These are phyloP conservation scores for Thermophis baileyi DNA, from an alignment of 2,113 vertebrate species.

Conservation along the genomic window DNA sequence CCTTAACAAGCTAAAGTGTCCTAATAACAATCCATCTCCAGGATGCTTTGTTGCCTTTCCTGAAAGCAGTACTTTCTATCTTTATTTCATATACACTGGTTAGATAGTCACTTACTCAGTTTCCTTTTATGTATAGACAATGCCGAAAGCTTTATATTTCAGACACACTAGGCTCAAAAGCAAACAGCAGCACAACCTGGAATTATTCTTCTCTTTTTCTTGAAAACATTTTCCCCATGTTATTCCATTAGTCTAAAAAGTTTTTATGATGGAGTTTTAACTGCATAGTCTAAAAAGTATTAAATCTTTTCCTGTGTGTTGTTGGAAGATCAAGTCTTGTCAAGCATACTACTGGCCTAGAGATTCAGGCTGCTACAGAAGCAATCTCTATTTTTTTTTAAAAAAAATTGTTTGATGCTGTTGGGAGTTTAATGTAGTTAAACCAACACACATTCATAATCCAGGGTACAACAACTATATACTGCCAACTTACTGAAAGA, in stretches of 20 bases:
- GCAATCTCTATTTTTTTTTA: too few species aligned
- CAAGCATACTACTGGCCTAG: background rate
- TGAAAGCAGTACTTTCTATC: background rate
- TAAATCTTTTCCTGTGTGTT: background rate
- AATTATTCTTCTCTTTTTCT: background rate
- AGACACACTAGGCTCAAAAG: background rate
- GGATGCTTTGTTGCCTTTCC: background rate
- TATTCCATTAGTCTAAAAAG: background rate
- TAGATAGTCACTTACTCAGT: background rate
- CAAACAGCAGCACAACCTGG: background rate
- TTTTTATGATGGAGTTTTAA: background rate
- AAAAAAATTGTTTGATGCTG: background rate
- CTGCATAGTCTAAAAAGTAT: background rate
- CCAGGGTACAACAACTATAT: too few species aligned
- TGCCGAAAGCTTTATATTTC: background rate
- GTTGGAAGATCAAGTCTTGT: background rate
- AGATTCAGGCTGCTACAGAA: background rate
- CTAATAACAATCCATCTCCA: background rate
- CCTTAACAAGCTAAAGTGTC: background rate
- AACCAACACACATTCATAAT: background rate
- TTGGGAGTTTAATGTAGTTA: background rate
- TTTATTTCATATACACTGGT: background rate
- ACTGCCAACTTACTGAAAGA: background rate
- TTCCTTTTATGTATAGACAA: background rate
- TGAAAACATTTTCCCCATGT: background rate